A percentile compares a stretch with the other conserved stretches of the same genome.
These are phyloP conservation scores for Homarus americanus DNA, from an alignment of 1,140 invertebrate species.

Conservation along the genomic window DNA sequence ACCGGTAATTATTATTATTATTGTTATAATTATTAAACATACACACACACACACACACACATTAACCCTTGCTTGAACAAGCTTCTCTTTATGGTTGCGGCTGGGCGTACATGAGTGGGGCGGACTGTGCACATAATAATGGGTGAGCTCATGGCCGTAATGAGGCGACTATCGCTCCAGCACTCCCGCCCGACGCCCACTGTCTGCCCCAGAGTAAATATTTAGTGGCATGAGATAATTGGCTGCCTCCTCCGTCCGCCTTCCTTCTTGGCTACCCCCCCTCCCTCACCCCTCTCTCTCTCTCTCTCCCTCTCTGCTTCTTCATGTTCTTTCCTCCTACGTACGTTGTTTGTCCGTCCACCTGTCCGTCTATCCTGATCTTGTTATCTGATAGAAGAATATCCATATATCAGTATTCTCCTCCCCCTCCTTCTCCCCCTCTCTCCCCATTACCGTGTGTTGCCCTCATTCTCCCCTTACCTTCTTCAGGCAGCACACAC, in stretches of 20 bases:
- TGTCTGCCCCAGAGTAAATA: conserved; percentile 34
- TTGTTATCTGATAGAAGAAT: no score
- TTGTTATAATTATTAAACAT: no score
- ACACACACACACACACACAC: no score
- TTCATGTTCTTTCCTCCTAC: neutral
- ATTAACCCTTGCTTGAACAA: no score
- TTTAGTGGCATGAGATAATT: conserved; percentile 46
- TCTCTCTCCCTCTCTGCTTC: neutral
- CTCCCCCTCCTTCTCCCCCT: neutral
- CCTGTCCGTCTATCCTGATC: no score
- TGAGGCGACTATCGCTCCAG: neutral
- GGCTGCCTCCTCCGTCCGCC: neutral
- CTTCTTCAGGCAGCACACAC: neutral
- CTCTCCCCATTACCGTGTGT: no score
- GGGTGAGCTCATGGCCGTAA: conserved; percentile 8
- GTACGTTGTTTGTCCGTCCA: neutral
- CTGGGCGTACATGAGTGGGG: neutral
- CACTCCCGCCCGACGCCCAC: conserved; percentile 11
- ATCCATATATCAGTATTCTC: no score
- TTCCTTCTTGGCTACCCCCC: neutral
- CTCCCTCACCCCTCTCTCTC: neutral
- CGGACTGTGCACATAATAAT: neutral
- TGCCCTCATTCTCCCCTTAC: neutral
- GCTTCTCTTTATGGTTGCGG: neutral
- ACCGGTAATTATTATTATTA: no score